phyloP scores from a whole-genome alignment of 2,888 invertebrate species.

The Chironomus riparius region DNA sequence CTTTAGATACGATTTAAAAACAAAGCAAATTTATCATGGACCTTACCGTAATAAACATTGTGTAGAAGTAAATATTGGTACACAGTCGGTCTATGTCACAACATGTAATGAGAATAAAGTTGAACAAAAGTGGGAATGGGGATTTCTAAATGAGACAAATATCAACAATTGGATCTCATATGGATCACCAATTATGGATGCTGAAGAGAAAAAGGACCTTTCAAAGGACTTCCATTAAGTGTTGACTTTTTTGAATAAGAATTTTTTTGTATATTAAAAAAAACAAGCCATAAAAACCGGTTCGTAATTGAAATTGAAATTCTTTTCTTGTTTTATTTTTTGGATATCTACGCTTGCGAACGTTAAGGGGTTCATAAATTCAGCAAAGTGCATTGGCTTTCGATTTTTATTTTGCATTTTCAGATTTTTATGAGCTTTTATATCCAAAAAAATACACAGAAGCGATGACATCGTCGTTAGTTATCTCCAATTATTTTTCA shows the following conservation, averaged over 20 bases:
- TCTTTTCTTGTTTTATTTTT: background rate
- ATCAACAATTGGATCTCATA: constrained; percentile 7
- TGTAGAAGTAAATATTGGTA: background rate
- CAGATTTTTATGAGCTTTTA: too few relatives aligned
- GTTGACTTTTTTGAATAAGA: too few relatives aligned
- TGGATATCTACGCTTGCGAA: too few relatives aligned
- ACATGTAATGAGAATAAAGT: background rate
- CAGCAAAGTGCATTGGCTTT: too few relatives aligned
- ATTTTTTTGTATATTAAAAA: background rate
- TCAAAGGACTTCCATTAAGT: background rate
- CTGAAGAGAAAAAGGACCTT: background rate
- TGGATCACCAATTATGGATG: constrained; percentile 1
- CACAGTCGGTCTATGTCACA: background rate
- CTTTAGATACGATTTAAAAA: constrained; percentile 63
- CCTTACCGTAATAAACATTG: background rate
- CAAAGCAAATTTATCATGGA: background rate
- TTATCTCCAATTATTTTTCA: too few relatives aligned
- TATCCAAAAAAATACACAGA: too few relatives aligned
- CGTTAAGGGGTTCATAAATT: too few relatives aligned
- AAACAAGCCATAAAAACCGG: background rate
- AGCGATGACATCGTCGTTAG: too few relatives aligned
- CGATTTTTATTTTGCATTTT: too few relatives aligned
- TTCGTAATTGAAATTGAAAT: background rate
- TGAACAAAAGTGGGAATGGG: constrained; percentile 8
- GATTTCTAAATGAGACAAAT: constrained; percentile 15